These are phyloP conservation scores for Zygaena filipendulae DNA, from an alignment of 2,888 invertebrate genomes.

Conservation along the genomic window DNA sequence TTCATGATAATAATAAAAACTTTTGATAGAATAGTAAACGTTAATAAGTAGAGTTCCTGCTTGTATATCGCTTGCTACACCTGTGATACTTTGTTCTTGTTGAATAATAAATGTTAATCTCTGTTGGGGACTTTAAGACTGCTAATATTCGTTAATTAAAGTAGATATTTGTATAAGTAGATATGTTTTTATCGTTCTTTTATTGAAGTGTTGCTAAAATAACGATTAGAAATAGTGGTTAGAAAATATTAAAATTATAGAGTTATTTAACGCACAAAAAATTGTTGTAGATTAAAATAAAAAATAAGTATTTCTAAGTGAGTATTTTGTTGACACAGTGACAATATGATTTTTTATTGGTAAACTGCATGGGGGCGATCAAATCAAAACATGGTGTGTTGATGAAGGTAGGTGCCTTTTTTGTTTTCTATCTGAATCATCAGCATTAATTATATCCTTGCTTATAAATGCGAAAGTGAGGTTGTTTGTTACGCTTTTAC, in stretches of 20 bases:
- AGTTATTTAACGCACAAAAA: constrained; percentile 22
- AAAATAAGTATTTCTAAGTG: too few relatives aligned
- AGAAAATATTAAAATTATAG: too few relatives aligned
- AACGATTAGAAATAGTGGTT: too few relatives aligned
- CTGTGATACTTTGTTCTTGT: constrained; percentile 57
- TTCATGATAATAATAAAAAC: constrained; percentile 27
- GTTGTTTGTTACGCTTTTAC: too few relatives aligned
- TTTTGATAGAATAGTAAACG: constrained; percentile 28
- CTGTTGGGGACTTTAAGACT: constrained; percentile 36
- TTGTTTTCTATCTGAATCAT: too few relatives aligned
- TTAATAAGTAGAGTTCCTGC: constrained; percentile 55
- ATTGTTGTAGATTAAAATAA: constrained; percentile 22
- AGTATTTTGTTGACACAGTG: too few relatives aligned
- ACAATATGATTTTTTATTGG: too few relatives aligned
- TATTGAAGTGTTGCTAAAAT: too few relatives aligned
- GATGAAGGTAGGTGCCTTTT: constrained; percentile 53
- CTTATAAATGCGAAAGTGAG: too few relatives aligned
- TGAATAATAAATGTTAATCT: constrained; percentile 35
- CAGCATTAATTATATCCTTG: too few relatives aligned
- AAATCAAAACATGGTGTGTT: constrained; percentile 51
- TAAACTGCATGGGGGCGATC: constrained; percentile 61
- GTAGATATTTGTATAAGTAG: too few relatives aligned
- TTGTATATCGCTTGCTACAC: constrained; percentile 57
- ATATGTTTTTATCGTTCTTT: too few relatives aligned
- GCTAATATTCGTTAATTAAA: constrained; percentile 34